Base-by-base conservation (phyloP, 2,113 vertebrate genomes). In the Ramphastos sulfuratus region DNA sequence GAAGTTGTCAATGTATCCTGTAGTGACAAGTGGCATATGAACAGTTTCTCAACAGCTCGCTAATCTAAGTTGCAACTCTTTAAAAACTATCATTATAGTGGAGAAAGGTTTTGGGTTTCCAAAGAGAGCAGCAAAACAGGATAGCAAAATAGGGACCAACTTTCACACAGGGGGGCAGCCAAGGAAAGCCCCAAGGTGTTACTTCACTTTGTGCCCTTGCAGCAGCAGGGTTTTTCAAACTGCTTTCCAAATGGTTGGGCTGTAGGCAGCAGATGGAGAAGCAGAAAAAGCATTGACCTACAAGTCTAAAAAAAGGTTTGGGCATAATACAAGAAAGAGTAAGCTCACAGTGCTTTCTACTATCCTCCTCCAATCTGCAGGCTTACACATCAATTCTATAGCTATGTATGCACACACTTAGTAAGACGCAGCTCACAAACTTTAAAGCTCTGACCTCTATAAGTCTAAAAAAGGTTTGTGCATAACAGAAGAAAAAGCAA, bases 91-190 rank as follows among this genome's bases (percentile, higher is more conserved):
- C 44, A 19, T 71, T n/a, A 5, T 18, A 56, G 4, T 39, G 21
- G 44, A 76, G 27, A 84, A 55, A 63, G 19, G 23, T 15, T 76
- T 35, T 59, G 7, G 5, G 48, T 76, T 91, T 69, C 31, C 52
- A 80, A 90, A 31, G 0, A 80, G 30, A 54, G 35, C 12, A 24
- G 54, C 15, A 23, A 42, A 56, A 73, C 3, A 64, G 37, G 44
- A 54, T 4, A 69, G 25, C 17, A 42, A 91, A 88, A 8, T 0
- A 0, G 15, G 23, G 15, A 88, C 13, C 56, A 94, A 39, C 44
- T 60, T 48, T 73, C 27, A 42, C 0, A 0, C 1, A 1, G 4
- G 12, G 5, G 5, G 3, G 8, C 25, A 54, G 55, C 37, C 8
- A 14, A 2, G 21, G 19, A 12, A 74, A 61, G 20, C 7, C 18